A percentile compares a stretch with the other conserved stretches of the same genome.
phyloP scores from a whole-genome alignment of 2,888 invertebrate species.

The Agrochola litura region DNA sequence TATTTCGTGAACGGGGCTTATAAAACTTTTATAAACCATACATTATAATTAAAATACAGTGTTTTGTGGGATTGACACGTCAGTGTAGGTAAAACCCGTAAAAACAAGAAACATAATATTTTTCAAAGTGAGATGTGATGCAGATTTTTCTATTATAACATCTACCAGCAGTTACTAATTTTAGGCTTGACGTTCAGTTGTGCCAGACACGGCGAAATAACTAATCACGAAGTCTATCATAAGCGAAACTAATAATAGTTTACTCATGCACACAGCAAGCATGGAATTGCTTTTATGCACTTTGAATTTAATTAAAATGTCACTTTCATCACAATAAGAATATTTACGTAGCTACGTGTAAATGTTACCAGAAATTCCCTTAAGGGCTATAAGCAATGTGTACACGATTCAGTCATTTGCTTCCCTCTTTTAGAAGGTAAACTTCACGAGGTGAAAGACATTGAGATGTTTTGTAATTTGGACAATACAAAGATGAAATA shows the following conservation, averaged over 20 bases:
- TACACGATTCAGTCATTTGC: conserved; percentile 30
- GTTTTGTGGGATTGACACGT: too few relatives aligned
- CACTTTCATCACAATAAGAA: conserved; percentile 14
- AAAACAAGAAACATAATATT: background rate
- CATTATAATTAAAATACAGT: too few relatives aligned
- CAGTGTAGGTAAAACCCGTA: background rate
- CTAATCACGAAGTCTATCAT: background rate
- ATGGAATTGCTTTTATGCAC: conserved; percentile 23
- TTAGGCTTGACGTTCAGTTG: background rate
- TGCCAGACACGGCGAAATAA: background rate
- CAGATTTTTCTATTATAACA: background rate
- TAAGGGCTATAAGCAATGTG: conserved; percentile 5
- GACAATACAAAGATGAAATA: background rate
- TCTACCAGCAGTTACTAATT: background rate
- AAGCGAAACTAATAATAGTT: background rate
- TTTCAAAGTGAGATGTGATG: background rate
- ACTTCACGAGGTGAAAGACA: conserved; percentile 9
- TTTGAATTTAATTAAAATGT: conserved; percentile 20
- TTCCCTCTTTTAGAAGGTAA: conserved; percentile 6
- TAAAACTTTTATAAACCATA: too few relatives aligned
- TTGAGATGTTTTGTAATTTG: background rate
- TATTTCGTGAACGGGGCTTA: too few relatives aligned
- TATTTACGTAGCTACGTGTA: conserved; percentile 22
- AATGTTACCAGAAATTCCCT: conserved; percentile 27
- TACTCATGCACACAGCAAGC: conserved; percentile 1